Conservation (phyloP, 1,140 invertebrate genomes). For the Halotydeus destructor region DNA sequence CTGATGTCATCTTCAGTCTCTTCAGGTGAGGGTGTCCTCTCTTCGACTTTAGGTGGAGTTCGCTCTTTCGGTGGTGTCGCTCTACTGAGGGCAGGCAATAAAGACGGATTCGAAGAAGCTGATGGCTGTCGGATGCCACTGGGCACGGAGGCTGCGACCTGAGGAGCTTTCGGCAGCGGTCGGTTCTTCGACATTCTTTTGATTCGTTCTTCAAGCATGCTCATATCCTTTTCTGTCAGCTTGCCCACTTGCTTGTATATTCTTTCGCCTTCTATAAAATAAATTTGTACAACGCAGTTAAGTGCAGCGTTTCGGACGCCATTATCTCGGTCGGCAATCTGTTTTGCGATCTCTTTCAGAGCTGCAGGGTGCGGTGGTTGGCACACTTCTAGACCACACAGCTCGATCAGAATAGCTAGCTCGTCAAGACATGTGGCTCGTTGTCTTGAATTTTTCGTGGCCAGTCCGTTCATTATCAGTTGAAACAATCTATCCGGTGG, state of each 20-base stretch:
- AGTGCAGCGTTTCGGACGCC: slow-evolving; percentile 84
- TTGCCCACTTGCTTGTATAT: slow-evolving; percentile 77
- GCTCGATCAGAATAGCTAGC: slow-evolving; percentile 62
- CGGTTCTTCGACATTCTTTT: slow-evolving; percentile 55
- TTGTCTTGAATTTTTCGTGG: slow-evolving; percentile 89
- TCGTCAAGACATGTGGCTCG: slow-evolving; percentile 85
- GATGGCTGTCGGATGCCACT: neutral
- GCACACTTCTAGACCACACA: slow-evolving; percentile 62
- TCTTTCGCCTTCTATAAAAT: slow-evolving; percentile 68
- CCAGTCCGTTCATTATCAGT: slow-evolving; percentile 79
- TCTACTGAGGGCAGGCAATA: too few relatives aligned
- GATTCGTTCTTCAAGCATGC: slow-evolving; percentile 79
- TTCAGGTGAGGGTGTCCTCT: too few relatives aligned
- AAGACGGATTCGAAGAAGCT: neutral
- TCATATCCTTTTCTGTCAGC: slow-evolving; percentile 80
- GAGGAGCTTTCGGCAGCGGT: too few relatives aligned
- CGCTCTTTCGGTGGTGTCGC: too few relatives aligned
- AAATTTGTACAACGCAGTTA: slow-evolving; percentile 77
- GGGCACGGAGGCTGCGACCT: too few relatives aligned
- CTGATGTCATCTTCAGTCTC: too few relatives aligned
- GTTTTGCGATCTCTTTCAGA: slow-evolving; percentile 76
- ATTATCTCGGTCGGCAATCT: slow-evolving; percentile 87
- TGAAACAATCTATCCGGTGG: slow-evolving; percentile 70
- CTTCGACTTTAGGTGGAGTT: too few relatives aligned
- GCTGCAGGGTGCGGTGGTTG: slow-evolving; percentile 43